Evolutionary conservation across 2,888 invertebrate genomes (phyloP).

Genomic region (Macrosiphum euphorbiae): DNA sequence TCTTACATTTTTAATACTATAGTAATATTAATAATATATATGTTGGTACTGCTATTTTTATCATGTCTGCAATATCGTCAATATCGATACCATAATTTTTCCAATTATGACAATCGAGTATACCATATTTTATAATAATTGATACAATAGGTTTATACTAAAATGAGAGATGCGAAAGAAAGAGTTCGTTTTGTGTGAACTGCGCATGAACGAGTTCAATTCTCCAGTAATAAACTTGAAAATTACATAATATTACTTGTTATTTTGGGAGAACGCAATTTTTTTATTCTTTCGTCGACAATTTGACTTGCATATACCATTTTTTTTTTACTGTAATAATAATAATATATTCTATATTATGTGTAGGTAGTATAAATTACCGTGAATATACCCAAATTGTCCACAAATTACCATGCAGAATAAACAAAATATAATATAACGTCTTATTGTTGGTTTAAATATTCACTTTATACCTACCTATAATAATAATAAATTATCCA

Average conservation of each 20-base stretch:
- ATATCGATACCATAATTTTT: not conserved
- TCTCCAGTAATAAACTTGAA: not conserved
- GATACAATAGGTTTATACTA: not conserved
- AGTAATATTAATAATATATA: not conserved
- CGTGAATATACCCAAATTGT: no score
- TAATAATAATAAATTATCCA: no score
- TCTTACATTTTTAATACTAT: not conserved
- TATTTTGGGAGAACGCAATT: no score
- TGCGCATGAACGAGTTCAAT: not conserved
- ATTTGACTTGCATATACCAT: no score
- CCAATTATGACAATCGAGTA: not conserved
- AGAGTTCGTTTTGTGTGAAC: not conserved
- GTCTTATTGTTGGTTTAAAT: no score
- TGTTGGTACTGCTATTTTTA: not conserved
- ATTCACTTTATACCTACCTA: no score
- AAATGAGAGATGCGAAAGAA: not conserved
- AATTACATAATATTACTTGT: not conserved
- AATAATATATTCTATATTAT: no score
- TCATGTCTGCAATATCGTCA: not conserved
- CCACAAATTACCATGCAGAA: no score
- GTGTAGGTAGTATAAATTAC: no score
- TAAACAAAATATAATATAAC: no score
- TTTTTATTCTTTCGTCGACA: no score
- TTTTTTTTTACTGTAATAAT: not conserved
- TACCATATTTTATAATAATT: not conserved